Conservation (phyloP, 1,140 invertebrate genomes). For the Leucophenga varia region DNA sequence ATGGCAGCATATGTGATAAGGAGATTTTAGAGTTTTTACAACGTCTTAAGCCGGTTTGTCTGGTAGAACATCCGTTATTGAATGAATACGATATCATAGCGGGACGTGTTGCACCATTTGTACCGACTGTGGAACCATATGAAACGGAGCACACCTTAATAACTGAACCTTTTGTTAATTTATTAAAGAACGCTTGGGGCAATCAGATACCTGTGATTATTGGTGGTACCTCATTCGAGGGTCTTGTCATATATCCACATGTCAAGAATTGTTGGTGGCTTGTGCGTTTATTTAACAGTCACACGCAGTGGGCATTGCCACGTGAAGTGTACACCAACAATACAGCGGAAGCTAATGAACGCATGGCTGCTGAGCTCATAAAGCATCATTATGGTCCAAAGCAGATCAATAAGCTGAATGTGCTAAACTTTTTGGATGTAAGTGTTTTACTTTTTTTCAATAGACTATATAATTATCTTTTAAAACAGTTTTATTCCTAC, state of each 20-base stretch:
- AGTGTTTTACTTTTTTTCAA: too few species aligned
- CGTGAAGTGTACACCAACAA: background rate
- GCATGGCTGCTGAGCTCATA: conserved; percentile 9
- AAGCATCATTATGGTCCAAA: conserved; percentile 28
- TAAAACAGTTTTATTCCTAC: conserved; percentile 43
- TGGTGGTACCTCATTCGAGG: conserved; percentile 52
- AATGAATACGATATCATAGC: conserved; percentile 17
- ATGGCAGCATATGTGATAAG: conserved; percentile 32
- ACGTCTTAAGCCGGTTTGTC: conserved; percentile 62
- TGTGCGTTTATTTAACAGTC: conserved; percentile 5
- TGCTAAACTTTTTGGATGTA: conserved; percentile 31
- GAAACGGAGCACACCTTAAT: conserved; percentile 34
- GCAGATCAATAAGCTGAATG: conserved; percentile 20
- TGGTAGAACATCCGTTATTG: conserved; percentile 34
- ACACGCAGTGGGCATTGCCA: conserved; percentile 30
- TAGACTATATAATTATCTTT: too few species aligned
- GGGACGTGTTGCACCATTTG: conserved; percentile 31
- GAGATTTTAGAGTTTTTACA: conserved; percentile 52
- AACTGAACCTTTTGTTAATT: conserved; percentile 27
- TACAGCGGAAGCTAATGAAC: conserved; percentile 7
- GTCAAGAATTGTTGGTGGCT: conserved; percentile 21
- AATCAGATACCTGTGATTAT: conserved; percentile 49
- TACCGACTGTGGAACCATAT: conserved; percentile 41
- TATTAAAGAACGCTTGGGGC: conserved; percentile 12
- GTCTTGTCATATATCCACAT: conserved; percentile 29